Evolutionary conservation across 2,113 vertebrate genomes (phyloP).

Genomic region (Hypanus sabinus): DNA sequence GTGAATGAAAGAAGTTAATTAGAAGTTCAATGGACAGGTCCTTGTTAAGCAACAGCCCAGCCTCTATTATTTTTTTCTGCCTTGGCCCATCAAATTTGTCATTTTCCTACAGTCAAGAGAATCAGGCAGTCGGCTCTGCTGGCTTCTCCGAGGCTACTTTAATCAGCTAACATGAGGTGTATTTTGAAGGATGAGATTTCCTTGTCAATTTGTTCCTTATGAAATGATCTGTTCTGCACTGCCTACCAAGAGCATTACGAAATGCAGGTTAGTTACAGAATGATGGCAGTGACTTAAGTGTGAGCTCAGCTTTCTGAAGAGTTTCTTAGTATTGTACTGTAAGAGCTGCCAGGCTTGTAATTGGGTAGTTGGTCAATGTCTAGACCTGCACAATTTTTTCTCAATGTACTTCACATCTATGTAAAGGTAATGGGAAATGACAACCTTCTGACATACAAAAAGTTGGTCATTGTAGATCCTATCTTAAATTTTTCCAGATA

Average conservation of each 20-base stretch:
- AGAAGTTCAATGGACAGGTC: background rate
- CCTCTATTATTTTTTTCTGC: background rate
- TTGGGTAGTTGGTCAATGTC: background rate
- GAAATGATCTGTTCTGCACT: constrained; percentile 2
- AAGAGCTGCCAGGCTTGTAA: background rate
- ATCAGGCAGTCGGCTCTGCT: too few species aligned
- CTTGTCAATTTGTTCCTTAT: background rate
- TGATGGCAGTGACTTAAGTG: background rate
- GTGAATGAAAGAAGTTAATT: background rate
- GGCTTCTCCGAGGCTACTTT: constrained; percentile 10
- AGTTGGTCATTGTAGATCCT: background rate
- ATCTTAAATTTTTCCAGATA: background rate
- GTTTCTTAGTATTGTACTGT: background rate
- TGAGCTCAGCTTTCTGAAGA: background rate
- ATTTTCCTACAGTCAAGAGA: background rate
- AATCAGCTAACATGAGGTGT: background rate
- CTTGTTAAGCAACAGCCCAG: background rate
- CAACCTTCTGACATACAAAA: background rate
- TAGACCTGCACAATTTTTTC: too few species aligned
- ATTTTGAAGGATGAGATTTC: background rate
- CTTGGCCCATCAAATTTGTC: background rate
- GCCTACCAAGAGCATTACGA: background rate
- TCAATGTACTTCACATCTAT: background rate
- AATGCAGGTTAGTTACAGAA: background rate
- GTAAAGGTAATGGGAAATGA: background rate